Evolutionary conservation across 2,888 invertebrate genomes (phyloP).

Genomic region (Osmoderma eremita): DNA sequence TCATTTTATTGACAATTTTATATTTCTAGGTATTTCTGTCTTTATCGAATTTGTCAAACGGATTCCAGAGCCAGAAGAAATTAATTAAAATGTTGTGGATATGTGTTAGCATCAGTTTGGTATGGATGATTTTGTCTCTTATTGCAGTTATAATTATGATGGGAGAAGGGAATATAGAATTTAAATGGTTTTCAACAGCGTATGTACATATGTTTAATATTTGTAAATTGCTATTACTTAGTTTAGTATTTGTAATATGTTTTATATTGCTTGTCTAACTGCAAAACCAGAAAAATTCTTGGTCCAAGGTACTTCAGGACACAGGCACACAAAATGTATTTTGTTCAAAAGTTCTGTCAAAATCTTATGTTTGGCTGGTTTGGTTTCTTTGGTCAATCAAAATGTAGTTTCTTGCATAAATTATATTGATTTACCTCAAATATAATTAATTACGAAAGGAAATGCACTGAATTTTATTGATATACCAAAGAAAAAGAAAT

Average conservation of each 20-base stretch:
- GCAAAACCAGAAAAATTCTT: no score
- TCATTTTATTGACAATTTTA: not conserved
- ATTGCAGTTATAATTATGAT: slow-evolving; percentile 74
- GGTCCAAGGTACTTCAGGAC: no score
- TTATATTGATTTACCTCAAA: no score
- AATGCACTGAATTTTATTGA: no score
- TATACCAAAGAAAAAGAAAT: no score
- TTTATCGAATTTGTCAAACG: slow-evolving; percentile 75
- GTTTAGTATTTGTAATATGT: slow-evolving; percentile 23
- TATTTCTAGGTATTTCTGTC: slow-evolving; percentile 74
- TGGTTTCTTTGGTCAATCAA: no score
- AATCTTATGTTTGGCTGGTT: no score
- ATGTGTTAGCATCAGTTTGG: slow-evolving; percentile 74
- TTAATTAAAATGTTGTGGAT: slow-evolving; percentile 78
- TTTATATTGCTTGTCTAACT: slow-evolving; percentile 9
- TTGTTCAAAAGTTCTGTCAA: no score
- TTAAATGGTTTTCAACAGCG: slow-evolving; percentile 73
- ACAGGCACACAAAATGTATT: no score
- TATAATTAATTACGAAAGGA: no score
- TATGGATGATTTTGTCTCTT: slow-evolving; percentile 78
- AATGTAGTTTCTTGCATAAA: no score
- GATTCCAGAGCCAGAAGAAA: slow-evolving; percentile 73
- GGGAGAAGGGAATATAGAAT: slow-evolving; percentile 70
- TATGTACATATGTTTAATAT: slow-evolving; percentile 63
- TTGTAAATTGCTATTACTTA: slow-evolving; percentile 15